These are phyloP conservation scores for Berghia stephanieae DNA, from an alignment of 1,140 invertebrate species.

Conservation along the genomic window DNA sequence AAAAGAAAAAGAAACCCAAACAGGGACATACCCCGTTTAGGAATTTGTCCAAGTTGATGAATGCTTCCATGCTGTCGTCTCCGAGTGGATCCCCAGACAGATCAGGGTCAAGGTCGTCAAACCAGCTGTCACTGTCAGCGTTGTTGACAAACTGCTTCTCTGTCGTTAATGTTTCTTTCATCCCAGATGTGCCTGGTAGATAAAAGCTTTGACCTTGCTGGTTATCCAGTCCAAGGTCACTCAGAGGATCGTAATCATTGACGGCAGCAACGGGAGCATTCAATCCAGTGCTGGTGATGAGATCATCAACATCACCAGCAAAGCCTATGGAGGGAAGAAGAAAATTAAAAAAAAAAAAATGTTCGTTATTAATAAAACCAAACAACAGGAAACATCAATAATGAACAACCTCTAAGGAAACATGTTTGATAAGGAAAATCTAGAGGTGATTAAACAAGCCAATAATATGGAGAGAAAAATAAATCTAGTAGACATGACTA, in stretches of 20 bases:
- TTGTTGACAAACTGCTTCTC: too few relatives aligned
- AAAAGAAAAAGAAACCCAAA: neutral
- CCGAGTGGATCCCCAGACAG: constrained; percentile 34
- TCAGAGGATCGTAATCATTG: neutral
- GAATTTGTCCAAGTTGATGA: constrained; percentile 47
- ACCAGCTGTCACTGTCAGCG: too few relatives aligned
- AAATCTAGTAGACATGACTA: too few relatives aligned
- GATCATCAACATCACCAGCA: constrained; percentile 32
- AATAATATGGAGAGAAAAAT: too few relatives aligned
- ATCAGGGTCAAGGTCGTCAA: constrained; percentile 13
- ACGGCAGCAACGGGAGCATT: neutral
- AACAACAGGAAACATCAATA: too few relatives aligned
- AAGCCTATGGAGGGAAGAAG: neutral
- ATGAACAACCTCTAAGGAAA: too few relatives aligned
- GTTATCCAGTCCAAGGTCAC: neutral
- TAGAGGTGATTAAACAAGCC: too few relatives aligned
- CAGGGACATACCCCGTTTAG: constrained; percentile 38
- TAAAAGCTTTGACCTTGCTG: neutral
- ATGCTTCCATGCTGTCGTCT: constrained; percentile 48
- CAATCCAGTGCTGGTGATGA: constrained; percentile 20
- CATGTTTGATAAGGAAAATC: too few relatives aligned
- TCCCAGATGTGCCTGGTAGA: too few relatives aligned
- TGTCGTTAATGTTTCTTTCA: too few relatives aligned
- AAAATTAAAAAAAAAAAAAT: neutral
- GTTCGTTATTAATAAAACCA: too few relatives aligned